Conservation (phyloP, 2,113 vertebrate genomes). For the Typhlomys cinereus region DNA sequence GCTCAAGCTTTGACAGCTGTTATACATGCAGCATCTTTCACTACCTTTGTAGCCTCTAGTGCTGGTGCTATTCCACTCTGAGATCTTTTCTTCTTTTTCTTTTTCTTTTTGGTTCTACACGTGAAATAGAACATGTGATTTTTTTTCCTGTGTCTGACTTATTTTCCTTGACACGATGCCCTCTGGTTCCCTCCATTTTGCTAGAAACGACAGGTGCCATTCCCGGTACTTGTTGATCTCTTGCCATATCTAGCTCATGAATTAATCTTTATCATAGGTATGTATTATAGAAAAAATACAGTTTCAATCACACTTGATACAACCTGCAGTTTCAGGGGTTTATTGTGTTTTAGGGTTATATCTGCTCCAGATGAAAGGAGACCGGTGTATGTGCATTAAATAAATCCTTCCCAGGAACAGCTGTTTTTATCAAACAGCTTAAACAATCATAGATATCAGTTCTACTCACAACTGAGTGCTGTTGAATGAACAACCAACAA, state of each 20-base stretch:
- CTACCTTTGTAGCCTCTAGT: neutral
- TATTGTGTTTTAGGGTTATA: neutral
- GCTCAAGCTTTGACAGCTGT: no score
- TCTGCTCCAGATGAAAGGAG: neutral
- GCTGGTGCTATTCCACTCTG: neutral
- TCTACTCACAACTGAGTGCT: neutral
- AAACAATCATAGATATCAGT: neutral
- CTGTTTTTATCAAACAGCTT: neutral
- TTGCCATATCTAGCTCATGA: neutral
- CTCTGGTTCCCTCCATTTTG: neutral
- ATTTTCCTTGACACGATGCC: neutral
- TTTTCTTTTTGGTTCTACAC: neutral
- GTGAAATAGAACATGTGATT: neutral
- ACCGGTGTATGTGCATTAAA: neutral
- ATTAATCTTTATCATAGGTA: neutral
- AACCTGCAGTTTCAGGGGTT: neutral
- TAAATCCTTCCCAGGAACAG: neutral
- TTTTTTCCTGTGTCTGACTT: neutral
- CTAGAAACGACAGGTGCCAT: neutral
- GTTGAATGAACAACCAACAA: constrained; percentile 55
- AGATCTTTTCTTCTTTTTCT: no score
- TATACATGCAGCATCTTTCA: no score
- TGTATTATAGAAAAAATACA: neutral
- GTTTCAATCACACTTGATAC: neutral
- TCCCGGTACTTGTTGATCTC: neutral